Conservation (phyloP, 1,140 invertebrate genomes). For the Limonius californicus region DNA sequence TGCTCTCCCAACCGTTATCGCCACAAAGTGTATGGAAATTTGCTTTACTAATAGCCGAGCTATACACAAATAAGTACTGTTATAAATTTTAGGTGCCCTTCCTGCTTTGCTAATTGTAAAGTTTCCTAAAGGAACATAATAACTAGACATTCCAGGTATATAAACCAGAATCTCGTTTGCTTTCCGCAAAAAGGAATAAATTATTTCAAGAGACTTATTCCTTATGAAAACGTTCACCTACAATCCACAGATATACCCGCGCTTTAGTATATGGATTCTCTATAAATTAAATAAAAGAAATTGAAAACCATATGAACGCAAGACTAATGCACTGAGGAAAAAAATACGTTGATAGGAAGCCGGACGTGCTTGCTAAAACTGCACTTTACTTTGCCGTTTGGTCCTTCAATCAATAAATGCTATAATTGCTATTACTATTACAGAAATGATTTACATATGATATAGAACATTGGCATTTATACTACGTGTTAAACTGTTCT, state of each 20-base stretch:
- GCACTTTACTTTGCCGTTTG: too few relatives aligned
- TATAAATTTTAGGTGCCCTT: conserved; percentile 2
- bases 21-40: conserved; percentile 8
- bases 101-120: not conserved
- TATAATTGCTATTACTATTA: too few relatives aligned
- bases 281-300: not conserved
- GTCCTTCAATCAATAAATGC: too few relatives aligned
- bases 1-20: not conserved
- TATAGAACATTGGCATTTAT: too few relatives aligned
- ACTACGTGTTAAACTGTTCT: too few relatives aligned
- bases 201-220: not conserved
- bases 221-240: not conserved
- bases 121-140: conserved; percentile 5
- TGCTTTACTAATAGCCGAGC: conserved; percentile 4
- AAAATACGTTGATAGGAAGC: too few relatives aligned
- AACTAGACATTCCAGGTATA: not conserved
- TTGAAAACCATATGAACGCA: not conserved
- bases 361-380: too few relatives aligned
- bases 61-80: conserved; percentile 1
- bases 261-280: not conserved
- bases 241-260: conserved; percentile 2
- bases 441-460: too few relatives aligned
- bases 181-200: conserved; percentile 8
- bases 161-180: conserved; percentile 5
- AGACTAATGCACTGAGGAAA: too few relatives aligned